Evolutionary conservation across 2,888 invertebrate species (phyloP).

Genomic region (Drosophila multiciliata): DNA sequence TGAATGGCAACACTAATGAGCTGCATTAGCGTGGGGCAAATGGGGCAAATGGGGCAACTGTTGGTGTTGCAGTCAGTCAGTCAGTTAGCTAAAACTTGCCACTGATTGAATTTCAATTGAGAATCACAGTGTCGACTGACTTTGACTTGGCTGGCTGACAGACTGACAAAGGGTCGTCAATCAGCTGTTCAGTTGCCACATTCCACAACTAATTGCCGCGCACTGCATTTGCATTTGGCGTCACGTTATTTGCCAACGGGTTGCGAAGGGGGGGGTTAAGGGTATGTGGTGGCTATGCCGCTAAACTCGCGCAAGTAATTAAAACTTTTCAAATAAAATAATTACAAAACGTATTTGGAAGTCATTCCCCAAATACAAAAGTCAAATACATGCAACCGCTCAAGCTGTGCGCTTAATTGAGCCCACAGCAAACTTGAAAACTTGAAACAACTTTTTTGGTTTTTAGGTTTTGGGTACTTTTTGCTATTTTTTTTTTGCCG

Average conservation of each 20-base stretch:
- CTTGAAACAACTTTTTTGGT: slow-evolving; percentile 34
- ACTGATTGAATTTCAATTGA: slow-evolving; percentile 62
- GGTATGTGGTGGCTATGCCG: not conserved
- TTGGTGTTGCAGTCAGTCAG: no score
- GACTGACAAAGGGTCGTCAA: slow-evolving; percentile 22
- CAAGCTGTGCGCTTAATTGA: slow-evolving; percentile 60
- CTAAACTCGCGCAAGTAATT: slow-evolving; percentile 68
- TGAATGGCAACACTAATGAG: slow-evolving; percentile 67
- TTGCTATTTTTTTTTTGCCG: not conserved
- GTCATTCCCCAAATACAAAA: slow-evolving; percentile 69
- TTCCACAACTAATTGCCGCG: slow-evolving; percentile 16
- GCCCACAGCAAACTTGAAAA: slow-evolving; percentile 30
- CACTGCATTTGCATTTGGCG: slow-evolving; percentile 45
- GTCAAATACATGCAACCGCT: slow-evolving; percentile 65
- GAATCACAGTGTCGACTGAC: slow-evolving; percentile 28
- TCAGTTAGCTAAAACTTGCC: slow-evolving; percentile 9
- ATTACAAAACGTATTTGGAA: slow-evolving; percentile 68
- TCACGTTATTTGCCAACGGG: not conserved
- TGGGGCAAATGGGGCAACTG: no score
- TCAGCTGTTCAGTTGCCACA: slow-evolving; percentile 35
- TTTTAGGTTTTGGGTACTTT: not conserved
- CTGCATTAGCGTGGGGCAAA: slow-evolving; percentile 25
- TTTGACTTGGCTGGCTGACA: slow-evolving; percentile 15
- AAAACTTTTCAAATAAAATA: slow-evolving; percentile 79
- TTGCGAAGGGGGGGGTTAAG: not conserved